Conservation (phyloP, 2,888 invertebrate species). For the Andricus curvator region DNA sequence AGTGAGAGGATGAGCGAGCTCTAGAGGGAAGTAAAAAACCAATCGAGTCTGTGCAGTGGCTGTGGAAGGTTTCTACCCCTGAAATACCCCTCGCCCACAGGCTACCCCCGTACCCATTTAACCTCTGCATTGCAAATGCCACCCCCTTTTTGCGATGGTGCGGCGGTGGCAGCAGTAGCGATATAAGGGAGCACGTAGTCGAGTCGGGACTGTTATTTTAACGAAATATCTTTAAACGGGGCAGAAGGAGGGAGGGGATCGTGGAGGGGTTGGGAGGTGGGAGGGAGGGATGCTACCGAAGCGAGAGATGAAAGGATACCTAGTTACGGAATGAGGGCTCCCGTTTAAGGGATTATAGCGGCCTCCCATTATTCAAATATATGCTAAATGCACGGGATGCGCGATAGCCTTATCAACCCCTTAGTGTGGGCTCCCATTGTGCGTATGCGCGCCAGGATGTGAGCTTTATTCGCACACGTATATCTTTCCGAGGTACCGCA, state of each 20-base stretch:
- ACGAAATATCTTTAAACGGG: slow-evolving; percentile 78
- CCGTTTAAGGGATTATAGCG: slow-evolving; percentile 78
- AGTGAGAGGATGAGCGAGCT: slow-evolving; percentile 51
- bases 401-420: slow-evolving; percentile 77
- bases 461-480: slow-evolving; percentile 12
- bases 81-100: slow-evolving; percentile 52
- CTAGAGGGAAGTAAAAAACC: slow-evolving; percentile 74
- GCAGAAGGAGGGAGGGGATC: slow-evolving; percentile 51
- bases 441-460: slow-evolving; percentile 30
- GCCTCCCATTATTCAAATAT: slow-evolving; percentile 78
- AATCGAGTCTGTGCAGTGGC: slow-evolving; percentile 76
- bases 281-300: slow-evolving; percentile 57
- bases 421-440: slow-evolving; percentile 45
- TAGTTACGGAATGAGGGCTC: slow-evolving; percentile 74
- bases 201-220: slow-evolving; percentile 77
- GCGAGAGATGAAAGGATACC: slow-evolving; percentile 78
- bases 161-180: slow-evolving; percentile 41
- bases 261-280: slow-evolving; percentile 49
- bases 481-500: slow-evolving; percentile 30
- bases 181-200: slow-evolving; percentile 52
- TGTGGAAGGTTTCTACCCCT: slow-evolving; percentile 59
- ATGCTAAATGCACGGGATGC: slow-evolving; percentile 76
- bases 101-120: slow-evolving; percentile 73
- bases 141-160: slow-evolving; percentile 69
- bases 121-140: slow-evolving; percentile 79